These are phyloP conservation scores for Cactoblastis cactorum DNA, from an alignment of 2,888 invertebrate genomes.

Conservation along the genomic window DNA sequence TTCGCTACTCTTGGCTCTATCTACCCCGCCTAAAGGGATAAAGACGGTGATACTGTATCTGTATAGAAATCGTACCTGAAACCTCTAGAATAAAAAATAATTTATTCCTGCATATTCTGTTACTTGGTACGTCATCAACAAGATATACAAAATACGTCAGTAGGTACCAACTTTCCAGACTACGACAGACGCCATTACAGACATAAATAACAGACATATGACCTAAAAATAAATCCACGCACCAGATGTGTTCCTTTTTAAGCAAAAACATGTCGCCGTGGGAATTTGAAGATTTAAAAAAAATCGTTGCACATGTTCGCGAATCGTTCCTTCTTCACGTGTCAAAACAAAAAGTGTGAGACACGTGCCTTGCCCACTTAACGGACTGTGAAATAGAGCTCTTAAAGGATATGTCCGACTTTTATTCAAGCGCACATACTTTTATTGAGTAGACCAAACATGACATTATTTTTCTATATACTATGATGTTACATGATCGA, in stretches of 20 bases:
- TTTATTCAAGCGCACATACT: slow-evolving; percentile 18
- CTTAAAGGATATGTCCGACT: slow-evolving; percentile 19
- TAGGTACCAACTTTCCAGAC: neutral
- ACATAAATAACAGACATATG: no score
- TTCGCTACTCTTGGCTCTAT: no score
- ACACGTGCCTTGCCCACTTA: slow-evolving; percentile 63
- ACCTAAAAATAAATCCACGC: slow-evolving; percentile 36
- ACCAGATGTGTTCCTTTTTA: slow-evolving; percentile 64
- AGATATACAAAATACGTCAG: no score
- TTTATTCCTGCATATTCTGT: no score
- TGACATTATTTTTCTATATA: neutral
- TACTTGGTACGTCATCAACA: no score
- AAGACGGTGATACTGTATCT: no score
- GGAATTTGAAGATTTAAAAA: slow-evolving; percentile 50
- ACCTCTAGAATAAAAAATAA: no score
- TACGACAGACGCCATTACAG: no score
- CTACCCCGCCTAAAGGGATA: no score
- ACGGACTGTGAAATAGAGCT: slow-evolving; percentile 62
- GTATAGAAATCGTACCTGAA: no score
- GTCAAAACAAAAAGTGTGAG: slow-evolving; percentile 62
- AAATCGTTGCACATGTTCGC: slow-evolving; percentile 56
- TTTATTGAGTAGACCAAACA: neutral
- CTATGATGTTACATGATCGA: no score
- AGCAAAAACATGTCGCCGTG: slow-evolving; percentile 63
- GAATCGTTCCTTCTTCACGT: slow-evolving; percentile 54